Evolutionary conservation across 2,797 vertebrate species (phyloP), one percentile per base, ranked within the genome.

Genomic region (Buphagus erythrorhynchus): DNA sequence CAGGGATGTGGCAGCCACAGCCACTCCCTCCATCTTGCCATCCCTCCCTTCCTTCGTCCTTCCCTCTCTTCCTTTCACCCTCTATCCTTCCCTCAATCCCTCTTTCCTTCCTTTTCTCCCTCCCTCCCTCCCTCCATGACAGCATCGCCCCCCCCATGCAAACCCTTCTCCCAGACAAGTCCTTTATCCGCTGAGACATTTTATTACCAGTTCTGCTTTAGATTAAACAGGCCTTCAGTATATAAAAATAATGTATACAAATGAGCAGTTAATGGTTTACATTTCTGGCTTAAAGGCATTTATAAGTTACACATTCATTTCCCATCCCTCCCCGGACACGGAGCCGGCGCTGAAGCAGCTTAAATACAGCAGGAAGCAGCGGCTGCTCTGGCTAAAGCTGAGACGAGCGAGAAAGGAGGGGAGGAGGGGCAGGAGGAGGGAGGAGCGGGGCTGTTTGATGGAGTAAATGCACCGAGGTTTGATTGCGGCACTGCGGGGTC

Each of bases 241-340:
- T 97, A 97, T 68, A 97, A 97, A 97, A 97, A 97, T 97, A 97
- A 93, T 95, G 96, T 97, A 62, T 97, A 96, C 88, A 97, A 97
- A 97, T 78, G 28, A 94, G 92, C 94, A 79, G 80, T 83, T 80
- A 61, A 79, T 73, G 83, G 48, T 86, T 89, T 77, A 86, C 88
- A 91, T 35, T 77, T 73, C 51, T 85, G 65, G 72, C 93, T 90
- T 89, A 66, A 96, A 96, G 94, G 94, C 95, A 94, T 91, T 89
- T 62, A 84, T 92, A 96, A 91, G 78, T 97, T 97, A 95, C 81
- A 92, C 91, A 73, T 90, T 94, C 86, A 11, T 68, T 77, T 45
- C 84, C 79, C 83, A 49, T 38, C 88, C 65, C 40, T 74, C 68
- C 73, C 91, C 52, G 54, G 11, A 46, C 35, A 14, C 20, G 10